Conservation (phyloP, 2,888 invertebrate genomes). For the Folsomia manolachei region DNA sequence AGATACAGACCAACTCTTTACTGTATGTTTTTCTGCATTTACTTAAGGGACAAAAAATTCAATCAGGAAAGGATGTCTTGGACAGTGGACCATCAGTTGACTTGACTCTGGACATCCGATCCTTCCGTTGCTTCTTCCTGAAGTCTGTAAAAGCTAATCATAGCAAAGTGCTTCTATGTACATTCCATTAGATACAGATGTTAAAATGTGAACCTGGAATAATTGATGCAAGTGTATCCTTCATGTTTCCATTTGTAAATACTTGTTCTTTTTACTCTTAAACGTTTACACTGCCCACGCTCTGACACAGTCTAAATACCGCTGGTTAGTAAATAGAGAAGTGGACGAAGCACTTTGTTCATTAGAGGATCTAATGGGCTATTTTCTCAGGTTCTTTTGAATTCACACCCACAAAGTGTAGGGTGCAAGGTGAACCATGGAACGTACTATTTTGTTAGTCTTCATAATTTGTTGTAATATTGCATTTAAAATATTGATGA, state of each 20-base stretch:
- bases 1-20: no score
- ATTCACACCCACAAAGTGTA: not conserved
- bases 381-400: not conserved
- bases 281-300: no score
- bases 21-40: no score
- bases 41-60: no score
- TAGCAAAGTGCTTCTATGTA: no score
- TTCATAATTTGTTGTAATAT: conserved; percentile 12
- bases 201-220: conserved; percentile 12
- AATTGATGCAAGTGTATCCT: conserved; percentile 20
- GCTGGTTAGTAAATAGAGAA: not conserved
- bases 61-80: not conserved
- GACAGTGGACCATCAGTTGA: no score
- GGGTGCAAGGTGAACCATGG: no score
- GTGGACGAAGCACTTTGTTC: not conserved
- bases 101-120: no score
- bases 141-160: no score
- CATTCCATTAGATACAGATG: conserved; percentile 21
- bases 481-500: not conserved
- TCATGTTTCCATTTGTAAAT: not conserved
- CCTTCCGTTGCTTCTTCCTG: no score
- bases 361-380: not conserved
- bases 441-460: not conserved
- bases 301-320: not conserved
- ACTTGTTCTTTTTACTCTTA: not conserved